Base-by-base conservation (phyloP, 2,888 invertebrate species). In the Metopia argyrocephala region DNA sequence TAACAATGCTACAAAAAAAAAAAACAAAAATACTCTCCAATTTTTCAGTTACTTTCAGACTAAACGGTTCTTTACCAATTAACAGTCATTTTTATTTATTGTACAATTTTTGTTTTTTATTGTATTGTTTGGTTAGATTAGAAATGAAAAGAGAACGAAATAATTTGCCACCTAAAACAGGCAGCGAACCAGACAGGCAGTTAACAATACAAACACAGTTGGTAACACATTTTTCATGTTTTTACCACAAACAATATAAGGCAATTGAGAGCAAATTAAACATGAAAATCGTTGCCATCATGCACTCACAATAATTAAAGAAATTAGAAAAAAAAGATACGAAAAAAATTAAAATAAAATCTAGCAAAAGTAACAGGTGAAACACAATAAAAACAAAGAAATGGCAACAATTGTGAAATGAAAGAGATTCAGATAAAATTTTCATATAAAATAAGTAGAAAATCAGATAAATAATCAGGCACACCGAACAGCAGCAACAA, bases 161-260 rank as follows among this genome's bases (percentile, higher is more conserved):
- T 20, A 27, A 48, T 31, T 64, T 9, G 23, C 25, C 31, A 65
- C 9, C 71, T 61, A 9, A 59, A 69, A n/a, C 50, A 61, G 7
- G 15, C 46, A 73, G 5, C 5, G 61, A 71, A n/a, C 28, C 27
- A 56, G 25, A 25, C 48, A 61, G 5, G n/a, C 23, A 66, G 45
- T 20, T 27, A 61, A 48, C 48, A 71, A 57, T 64, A 66, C 73
- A 83, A n/a, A n/a, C n/a, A 79, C 75, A 80, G 84, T 74, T 75
- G 80, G 84, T 74, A 79, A 82, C 79, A 83, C 83, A 82, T 84
- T 84, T 83, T 83, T 62, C 84, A 82, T 84, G 82, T 83, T 76
- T 70, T 76, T 21, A 25, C 59, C 31, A 15, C 31, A 57, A 57
- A 61, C 45, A 66, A 4, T 15, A 38, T 12, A 3, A 27, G 45